Conservation (phyloP, 2,797 vertebrate species). For the Esox lucius region DNA sequence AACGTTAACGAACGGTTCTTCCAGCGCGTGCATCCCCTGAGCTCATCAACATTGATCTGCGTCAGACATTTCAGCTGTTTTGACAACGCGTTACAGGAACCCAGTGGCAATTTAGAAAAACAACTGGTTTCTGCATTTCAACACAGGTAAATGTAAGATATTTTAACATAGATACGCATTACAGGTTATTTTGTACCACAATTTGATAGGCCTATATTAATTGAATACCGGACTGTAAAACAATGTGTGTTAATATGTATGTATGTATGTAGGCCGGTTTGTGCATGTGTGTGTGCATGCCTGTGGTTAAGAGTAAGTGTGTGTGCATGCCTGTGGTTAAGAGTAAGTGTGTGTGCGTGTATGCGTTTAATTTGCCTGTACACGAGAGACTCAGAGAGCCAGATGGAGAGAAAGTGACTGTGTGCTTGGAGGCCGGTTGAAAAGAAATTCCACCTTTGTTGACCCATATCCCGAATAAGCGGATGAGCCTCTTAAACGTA, state of each 20-base stretch:
- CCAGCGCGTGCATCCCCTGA: constrained; percentile 58
- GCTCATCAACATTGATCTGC: constrained; percentile 57
- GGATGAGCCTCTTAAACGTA: constrained; percentile 82
- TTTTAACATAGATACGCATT: neutral
- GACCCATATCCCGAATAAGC: constrained; percentile 85
- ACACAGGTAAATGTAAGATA: neutral
- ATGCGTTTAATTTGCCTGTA: neutral
- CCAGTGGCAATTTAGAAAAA: constrained; percentile 36
- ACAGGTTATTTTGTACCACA: neutral
- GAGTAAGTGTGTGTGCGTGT: too few species aligned
- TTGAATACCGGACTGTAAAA: neutral
- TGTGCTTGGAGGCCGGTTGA: too few species aligned
- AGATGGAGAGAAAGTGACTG: neutral
- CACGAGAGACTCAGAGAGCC: neutral
- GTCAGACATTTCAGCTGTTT: constrained; percentile 71
- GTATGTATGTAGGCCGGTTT: constrained; percentile 4
- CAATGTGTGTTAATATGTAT: neutral
- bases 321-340: too few species aligned
- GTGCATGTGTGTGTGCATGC: neutral
- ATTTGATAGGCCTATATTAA: neutral
- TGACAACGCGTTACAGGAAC: constrained; percentile 38
- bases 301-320: neutral
- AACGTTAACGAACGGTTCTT: constrained; percentile 76
- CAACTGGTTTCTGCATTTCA: neutral
- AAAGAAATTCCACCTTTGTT: constrained; percentile 70